Percentiles rank a stretch among this genome's conserved stretches.
Evolutionary conservation across 2,888 invertebrate genomes (phyloP).

Genomic region (Epiblema foenella): DNA sequence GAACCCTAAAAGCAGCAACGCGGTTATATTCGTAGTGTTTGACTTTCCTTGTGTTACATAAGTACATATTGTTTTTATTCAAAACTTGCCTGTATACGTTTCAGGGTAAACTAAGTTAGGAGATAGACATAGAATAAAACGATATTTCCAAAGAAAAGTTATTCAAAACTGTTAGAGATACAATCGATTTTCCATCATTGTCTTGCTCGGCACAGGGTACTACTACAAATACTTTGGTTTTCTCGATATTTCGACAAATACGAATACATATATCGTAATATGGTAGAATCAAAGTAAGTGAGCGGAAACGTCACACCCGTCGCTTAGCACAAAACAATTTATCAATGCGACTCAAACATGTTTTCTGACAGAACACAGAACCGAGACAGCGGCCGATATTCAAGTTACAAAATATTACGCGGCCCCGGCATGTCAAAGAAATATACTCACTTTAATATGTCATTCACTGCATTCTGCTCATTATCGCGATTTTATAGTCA

Average conservation of each 20-base stretch:
- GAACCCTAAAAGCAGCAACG: no score
- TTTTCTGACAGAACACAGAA: constrained; percentile 23
- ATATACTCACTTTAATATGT: background rate
- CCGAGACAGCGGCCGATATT: background rate
- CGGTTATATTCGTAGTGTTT: no score
- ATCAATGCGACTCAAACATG: constrained; percentile 37
- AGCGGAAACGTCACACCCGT: constrained; percentile 16
- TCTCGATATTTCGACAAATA: background rate
- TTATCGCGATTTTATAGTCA: no score
- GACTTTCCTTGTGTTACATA: no score
- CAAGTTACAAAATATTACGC: no score
- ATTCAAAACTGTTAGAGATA: background rate
- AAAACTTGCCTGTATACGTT: no score
- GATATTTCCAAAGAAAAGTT: background rate
- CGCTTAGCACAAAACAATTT: constrained; percentile 42
- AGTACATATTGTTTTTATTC: no score
- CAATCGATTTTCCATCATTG: constrained; percentile 20
- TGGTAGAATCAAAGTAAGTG: constrained; percentile 6
- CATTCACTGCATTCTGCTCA: background rate
- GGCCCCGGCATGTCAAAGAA: no score
- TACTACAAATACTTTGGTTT: background rate
- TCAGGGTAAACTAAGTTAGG: background rate
- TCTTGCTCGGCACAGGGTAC: background rate
- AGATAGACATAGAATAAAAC: no score
- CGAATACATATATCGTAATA: background rate